Percentiles rank a stretch among this genome's conserved stretches.
Conservation (phyloP, 2,113 vertebrate species). For the Rattus norvegicus region DNA sequence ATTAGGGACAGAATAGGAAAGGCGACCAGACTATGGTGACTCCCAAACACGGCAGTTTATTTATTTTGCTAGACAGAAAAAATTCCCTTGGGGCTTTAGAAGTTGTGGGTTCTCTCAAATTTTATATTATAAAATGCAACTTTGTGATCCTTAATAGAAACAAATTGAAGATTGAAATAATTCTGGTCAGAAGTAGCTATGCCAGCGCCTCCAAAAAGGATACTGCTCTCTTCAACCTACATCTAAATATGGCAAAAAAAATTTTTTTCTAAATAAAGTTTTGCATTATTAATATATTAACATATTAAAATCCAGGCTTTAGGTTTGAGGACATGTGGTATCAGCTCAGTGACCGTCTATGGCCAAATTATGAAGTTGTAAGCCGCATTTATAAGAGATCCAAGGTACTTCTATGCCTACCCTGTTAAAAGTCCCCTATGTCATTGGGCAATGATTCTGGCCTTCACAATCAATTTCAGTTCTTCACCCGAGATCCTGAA, state of each 20-base stretch:
- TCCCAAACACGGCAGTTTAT: not conserved
- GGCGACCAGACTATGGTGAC: not conserved
- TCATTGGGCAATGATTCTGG: not conserved
- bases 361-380: not conserved
- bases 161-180: not conserved
- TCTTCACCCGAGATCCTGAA: not conserved
- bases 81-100: not conserved
- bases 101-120: slow-evolving; percentile 28
- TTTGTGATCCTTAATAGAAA: not conserved
- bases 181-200: not conserved
- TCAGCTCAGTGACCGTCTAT: not conserved
- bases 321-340: not conserved
- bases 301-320: not conserved
- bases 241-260: slow-evolving; percentile 22
- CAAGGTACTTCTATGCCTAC: slow-evolving; percentile 6
- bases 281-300: not conserved
- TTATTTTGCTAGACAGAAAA: not conserved
- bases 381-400: not conserved
- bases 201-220: not conserved
- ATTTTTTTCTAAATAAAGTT: slow-evolving; percentile 19
- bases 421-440: not conserved
- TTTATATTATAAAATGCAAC: not conserved
- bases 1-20: not conserved
- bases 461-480: not conserved
- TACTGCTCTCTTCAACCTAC: not conserved